Conservation (phyloP, 2,113 vertebrate species). For the Sander vitreus region DNA sequence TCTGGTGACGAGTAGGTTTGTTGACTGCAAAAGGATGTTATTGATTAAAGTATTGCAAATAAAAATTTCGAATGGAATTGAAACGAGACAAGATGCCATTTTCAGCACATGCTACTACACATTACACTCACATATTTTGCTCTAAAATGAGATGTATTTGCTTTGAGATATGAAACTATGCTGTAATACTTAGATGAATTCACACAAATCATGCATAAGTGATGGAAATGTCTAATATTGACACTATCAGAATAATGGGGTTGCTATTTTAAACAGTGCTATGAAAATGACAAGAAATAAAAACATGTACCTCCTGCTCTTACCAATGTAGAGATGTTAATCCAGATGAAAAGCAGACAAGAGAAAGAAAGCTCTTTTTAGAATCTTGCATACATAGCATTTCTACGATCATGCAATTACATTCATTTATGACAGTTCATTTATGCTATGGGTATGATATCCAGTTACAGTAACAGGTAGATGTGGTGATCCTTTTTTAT, state of each 20-base stretch:
- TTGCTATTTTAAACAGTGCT: conserved; percentile 8
- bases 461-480: neutral
- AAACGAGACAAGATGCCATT: neutral
- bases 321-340: conserved; percentile 91
- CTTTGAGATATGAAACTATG: neutral
- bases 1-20: neutral
- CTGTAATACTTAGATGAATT: neutral
- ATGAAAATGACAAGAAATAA: conserved; percentile 52
- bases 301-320: conserved; percentile 97
- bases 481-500: conserved; percentile 27
- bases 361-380: conserved; percentile 92
- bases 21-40: neutral
- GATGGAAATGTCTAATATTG: neutral
- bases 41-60: neutral
- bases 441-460: neutral
- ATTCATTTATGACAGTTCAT: neutral
- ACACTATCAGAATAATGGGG: neutral
- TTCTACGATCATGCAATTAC: conserved; percentile 1
- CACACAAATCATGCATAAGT: conserved; percentile 10
- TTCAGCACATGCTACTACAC: conserved; percentile 4
- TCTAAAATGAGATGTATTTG: neutral
- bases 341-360: conserved; percentile 93
- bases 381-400: conserved; percentile 74
- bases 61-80: neutral
- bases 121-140: neutral